These are phyloP conservation scores for Elephas maximus DNA, from an alignment of 2,113 vertebrate species.

Conservation along the genomic window DNA sequence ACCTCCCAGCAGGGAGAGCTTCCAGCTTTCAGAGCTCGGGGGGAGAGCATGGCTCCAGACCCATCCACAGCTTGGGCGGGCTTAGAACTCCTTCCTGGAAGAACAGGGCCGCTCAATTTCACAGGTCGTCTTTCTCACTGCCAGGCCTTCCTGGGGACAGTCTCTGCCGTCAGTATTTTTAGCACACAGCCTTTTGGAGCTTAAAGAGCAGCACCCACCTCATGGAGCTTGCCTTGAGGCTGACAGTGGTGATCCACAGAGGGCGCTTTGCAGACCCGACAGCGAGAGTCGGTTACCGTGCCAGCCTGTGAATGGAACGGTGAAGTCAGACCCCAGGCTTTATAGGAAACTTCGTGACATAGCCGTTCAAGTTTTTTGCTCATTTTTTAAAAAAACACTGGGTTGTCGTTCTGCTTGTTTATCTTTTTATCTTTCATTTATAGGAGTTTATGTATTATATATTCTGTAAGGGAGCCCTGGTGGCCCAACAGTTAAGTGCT, in stretches of 20 bases:
- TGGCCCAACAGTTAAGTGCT: too few relatives aligned
- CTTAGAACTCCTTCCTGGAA: neutral
- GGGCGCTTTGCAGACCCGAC: neutral
- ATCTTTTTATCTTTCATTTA: too few relatives aligned
- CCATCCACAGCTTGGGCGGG: neutral
- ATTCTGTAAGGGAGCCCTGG: too few relatives aligned
- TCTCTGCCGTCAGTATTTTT: conserved; percentile 53
- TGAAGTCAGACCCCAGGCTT: neutral
- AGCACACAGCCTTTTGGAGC: conserved; percentile 34
- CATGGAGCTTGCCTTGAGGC: neutral
- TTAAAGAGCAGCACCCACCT: neutral
- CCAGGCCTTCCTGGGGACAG: neutral
- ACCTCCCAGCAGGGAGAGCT: neutral
- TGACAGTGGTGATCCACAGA: conserved; percentile 13
- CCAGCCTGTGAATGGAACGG: neutral
- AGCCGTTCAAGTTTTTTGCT: too few relatives aligned
- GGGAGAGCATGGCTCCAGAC: too few relatives aligned
- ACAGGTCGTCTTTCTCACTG: neutral
- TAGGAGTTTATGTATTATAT: too few relatives aligned
- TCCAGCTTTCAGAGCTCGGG: neutral
- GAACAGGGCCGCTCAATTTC: neutral
- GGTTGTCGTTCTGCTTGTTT: too few relatives aligned
- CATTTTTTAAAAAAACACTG: too few relatives aligned
- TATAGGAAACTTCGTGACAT: neutral
- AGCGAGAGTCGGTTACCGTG: neutral